Evolutionary conservation across 2,797 vertebrate genomes (phyloP).

Genomic region (Labeo calbasu): DNA sequence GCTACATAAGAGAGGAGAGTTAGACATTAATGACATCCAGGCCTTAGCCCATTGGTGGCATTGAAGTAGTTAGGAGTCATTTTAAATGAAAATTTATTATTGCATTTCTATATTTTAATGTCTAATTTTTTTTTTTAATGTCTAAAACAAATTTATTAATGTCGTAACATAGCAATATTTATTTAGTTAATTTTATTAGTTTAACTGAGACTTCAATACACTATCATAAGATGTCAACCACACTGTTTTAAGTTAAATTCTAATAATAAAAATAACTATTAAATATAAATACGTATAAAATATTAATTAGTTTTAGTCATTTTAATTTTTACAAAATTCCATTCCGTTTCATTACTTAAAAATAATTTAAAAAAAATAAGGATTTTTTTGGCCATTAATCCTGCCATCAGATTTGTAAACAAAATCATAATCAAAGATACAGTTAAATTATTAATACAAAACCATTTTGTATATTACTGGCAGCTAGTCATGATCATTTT

Average conservation of each 20-base stretch:
- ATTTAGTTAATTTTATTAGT: not conserved
- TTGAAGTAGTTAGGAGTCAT: not conserved
- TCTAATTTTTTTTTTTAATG: too few species aligned
- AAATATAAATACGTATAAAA: not conserved
- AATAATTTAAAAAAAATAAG: too few species aligned
- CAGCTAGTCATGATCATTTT: not conserved
- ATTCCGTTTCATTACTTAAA: too few species aligned
- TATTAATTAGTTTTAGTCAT: not conserved
- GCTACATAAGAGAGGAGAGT: not conserved
- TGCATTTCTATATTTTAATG: not conserved
- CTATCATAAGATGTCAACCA: not conserved
- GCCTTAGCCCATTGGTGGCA: not conserved
- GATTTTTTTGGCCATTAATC: too few species aligned
- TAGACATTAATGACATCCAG: not conserved
- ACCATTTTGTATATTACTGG: not conserved
- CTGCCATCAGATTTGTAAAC: too few species aligned
- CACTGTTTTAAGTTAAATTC: not conserved
- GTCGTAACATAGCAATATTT: not conserved
- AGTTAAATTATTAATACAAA: not conserved
- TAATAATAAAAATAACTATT: not conserved
- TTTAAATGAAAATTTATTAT: not conserved
- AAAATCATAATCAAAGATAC: not conserved
- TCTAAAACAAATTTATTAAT: not conserved
- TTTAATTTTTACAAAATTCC: too few species aligned
- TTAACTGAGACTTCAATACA: not conserved